Base-by-base conservation (phyloP, 2,888 invertebrate genomes). In the Acanthosepion lycidas region DNA sequence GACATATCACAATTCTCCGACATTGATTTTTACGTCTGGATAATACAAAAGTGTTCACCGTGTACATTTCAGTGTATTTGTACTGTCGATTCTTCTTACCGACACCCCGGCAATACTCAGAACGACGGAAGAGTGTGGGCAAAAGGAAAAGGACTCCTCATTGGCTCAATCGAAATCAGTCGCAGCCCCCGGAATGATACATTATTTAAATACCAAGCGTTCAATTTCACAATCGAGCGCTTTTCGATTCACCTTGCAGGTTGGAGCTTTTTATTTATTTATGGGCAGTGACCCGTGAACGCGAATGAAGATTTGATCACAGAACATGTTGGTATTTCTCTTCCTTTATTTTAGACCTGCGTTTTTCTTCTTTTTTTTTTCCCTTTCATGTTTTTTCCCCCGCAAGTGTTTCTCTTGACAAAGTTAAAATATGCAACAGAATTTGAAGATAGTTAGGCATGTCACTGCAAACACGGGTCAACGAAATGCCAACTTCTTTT, bases 151-250 rank as follows among this genome's bases (percentile, higher is more conserved):
- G 42, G n/a, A 33, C n/a, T 33, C n/a, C 78, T 78, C n/a, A 33
- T 33, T 78, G 78, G 78, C n/a, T 78, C 33, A 33, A 12, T 33
- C 33, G 15, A 78, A 78, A 78, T 78, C 78, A 33, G 33, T 78
- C n/a, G 78, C n/a, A 23, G 33, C 78, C 78, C n/a, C n/a, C 78
- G 78, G 78, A 33, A 78, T 78, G 78, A 78, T 78, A 78, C 78
- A 78, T 78, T 78, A 78, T 33, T 78, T 78, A 78, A 78, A n/a
- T 33, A 78, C 78, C 78, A 78, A 78, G 78, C 78, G n/a, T 78
- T 78, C n/a, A 78, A 78, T 78, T 78, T 78, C 78, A 78, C 78
- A 78, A n/a, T 15, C 12, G 78, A 78, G 33, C 15, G n/a, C 9
- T 18, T 78, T 78, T 15, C n/a, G n/a, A n/a, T 78, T 8, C n/a